phyloP scores from a whole-genome alignment of 2,113 vertebrate genomes.

The Lipophrys pholis region DNA sequence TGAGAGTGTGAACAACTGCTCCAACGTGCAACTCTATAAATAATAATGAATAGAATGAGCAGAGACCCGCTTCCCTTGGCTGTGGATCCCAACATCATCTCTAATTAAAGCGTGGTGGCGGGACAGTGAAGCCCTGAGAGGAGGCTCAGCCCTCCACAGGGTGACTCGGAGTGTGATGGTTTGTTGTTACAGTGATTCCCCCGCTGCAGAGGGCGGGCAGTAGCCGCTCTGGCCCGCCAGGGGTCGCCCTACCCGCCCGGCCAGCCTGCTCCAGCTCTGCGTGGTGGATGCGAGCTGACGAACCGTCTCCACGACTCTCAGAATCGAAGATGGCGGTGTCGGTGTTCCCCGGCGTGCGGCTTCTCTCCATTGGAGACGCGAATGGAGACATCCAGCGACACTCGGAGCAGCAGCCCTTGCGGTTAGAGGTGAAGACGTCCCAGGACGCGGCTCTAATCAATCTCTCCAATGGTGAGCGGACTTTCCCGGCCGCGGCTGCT shows the following conservation, averaged over 20 bases:
- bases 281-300: slow-evolving; percentile 71
- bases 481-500: slow-evolving; percentile 15
- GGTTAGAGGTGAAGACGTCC: slow-evolving; percentile 89
- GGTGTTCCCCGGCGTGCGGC: slow-evolving; percentile 93
- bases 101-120: too few relatives aligned
- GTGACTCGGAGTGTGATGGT: too few relatives aligned
- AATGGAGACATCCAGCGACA: slow-evolving; percentile 96
- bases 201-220: neutral
- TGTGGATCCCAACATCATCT: too few relatives aligned
- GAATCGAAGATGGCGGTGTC: slow-evolving; percentile 90
- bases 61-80: too few relatives aligned
- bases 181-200: too few relatives aligned
- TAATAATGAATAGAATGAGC: too few relatives aligned
- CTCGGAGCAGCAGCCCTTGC: slow-evolving; percentile 93
- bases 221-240: neutral
- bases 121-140: too few relatives aligned
- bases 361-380: slow-evolving; percentile 94
- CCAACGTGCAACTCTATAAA: too few relatives aligned
- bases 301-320: slow-evolving; percentile 73
- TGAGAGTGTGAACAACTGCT: too few relatives aligned
- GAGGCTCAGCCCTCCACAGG: too few relatives aligned
- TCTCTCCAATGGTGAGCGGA: slow-evolving; percentile 88
- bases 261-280: slow-evolving; percentile 63
- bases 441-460: slow-evolving; percentile 89
- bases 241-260: slow-evolving; percentile 51